phyloP scores from a whole-genome alignment of 2,113 vertebrate genomes.

The Pituophis catenifer region DNA sequence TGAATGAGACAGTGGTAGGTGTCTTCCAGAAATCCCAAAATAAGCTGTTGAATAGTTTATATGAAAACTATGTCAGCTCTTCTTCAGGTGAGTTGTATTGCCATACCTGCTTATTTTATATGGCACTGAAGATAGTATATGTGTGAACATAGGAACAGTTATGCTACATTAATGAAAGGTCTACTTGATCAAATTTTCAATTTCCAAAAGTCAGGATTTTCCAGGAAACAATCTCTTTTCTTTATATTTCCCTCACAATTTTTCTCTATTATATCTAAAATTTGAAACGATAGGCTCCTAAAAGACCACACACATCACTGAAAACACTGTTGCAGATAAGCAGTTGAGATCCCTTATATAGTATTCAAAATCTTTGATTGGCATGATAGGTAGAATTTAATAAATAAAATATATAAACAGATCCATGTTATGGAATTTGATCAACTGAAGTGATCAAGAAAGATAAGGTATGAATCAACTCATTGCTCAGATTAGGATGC shows the following conservation, averaged over 20 bases:
- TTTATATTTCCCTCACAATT: background rate
- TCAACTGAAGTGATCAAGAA: background rate
- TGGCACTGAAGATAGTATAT: background rate
- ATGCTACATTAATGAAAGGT: background rate
- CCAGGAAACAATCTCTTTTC: background rate
- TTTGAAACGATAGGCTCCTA: background rate
- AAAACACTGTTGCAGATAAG: background rate
- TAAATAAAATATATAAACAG: background rate
- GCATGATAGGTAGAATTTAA: background rate
- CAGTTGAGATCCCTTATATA: background rate
- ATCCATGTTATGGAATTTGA: background rate
- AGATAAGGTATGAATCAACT: background rate
- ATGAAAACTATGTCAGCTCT: constrained; percentile 84
- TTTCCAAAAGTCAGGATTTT: background rate
- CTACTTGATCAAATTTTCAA: background rate
- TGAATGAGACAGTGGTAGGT: constrained; percentile 89
- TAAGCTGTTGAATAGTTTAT: constrained; percentile 84
- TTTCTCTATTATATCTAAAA: background rate
- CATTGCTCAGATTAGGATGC: background rate
- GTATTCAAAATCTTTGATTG: background rate
- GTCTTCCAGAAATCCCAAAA: constrained; percentile 90
- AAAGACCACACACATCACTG: background rate
- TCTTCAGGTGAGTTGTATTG: constrained; percentile 71
- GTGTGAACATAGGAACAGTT: background rate
- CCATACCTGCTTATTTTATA: background rate